Percentiles rank a stretch among this genome's conserved stretches.
Evolutionary conservation across 2,113 vertebrate species (phyloP).

Genomic region (Martes martes): DNA sequence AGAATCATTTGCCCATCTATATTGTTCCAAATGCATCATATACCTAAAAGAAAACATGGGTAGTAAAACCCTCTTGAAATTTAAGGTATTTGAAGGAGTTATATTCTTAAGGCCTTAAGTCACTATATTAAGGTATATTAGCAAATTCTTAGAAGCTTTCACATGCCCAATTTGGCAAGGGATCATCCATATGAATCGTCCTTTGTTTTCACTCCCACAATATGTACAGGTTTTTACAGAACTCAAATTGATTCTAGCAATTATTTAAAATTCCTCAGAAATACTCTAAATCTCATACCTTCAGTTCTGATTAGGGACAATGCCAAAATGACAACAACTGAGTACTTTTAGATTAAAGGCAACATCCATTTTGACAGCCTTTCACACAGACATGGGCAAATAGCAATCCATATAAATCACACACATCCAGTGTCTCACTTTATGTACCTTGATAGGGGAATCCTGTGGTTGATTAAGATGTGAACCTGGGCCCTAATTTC

Average conservation of each 20-base stretch:
- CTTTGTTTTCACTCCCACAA: slow-evolving; percentile 80
- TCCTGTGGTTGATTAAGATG: not conserved
- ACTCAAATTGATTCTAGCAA: slow-evolving; percentile 72
- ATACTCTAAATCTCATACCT: slow-evolving; percentile 70
- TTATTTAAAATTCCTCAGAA: slow-evolving; percentile 81
- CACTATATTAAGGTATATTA: slow-evolving; percentile 72
- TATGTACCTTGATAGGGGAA: not conserved
- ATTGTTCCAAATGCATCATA: slow-evolving; percentile 64
- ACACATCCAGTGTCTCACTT: not conserved
- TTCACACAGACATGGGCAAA: slow-evolving; percentile 44
- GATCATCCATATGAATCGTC: slow-evolving; percentile 71
- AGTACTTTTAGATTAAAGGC: slow-evolving; percentile 51
- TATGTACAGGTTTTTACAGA: slow-evolving; percentile 77
- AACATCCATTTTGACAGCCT: slow-evolving; percentile 38
- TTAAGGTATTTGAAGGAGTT: slow-evolving; percentile 78
- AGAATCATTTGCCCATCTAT: slow-evolving; percentile 72
- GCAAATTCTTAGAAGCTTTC: slow-evolving; percentile 74
- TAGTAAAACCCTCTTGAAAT: slow-evolving; percentile 80
- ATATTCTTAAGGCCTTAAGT: slow-evolving; percentile 80
- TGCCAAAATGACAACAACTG: slow-evolving; percentile 54
- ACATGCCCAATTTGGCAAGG: slow-evolving; percentile 64
- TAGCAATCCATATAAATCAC: slow-evolving; percentile 17
- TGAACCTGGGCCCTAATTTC: slow-evolving; percentile 12
- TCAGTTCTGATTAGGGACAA: slow-evolving; percentile 54
- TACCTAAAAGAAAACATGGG: slow-evolving; percentile 77